Evolutionary conservation across 2,888 invertebrate genomes (phyloP), one percentile per base, ranked within the genome.

Genomic region (Yponomeuta cagnagella): DNA sequence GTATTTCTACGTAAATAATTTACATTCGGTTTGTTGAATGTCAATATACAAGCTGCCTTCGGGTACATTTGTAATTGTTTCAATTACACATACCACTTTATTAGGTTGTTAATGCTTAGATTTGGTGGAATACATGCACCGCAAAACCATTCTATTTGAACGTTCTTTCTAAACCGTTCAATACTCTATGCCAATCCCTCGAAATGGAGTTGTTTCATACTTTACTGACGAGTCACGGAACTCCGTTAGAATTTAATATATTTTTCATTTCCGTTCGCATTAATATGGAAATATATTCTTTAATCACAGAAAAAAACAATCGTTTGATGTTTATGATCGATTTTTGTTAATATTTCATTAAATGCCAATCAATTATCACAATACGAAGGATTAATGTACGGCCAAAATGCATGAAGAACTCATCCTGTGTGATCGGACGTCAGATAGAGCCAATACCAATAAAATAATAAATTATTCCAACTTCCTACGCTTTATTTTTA

Each of bases 191-290:
- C 71, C 71, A 76, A 81, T 86, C 90, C 91, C 90, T 85, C 86
- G 82, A 85, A 89, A 91, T 90, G 84, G 84, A 91, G 90, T 89
- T 89, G 89, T 90, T 89, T 81, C 84, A 84, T 87, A 89, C 89
- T 90, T 90, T 89, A 88, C 90, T 90, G 90, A 89, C 90, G 90
- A 91, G 91, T 92, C 91, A 90, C 90, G 91, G 86, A 85, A 85
- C 85, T 85, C 82, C 80, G 88, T 87, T 87, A 88, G 90, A 89
- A 89, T 91, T 90, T 92, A 90, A 91, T 91, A 90, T 87, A 91
- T 90, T 90, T 91, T 91, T 91, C 89, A 90, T 91, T 90, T 90
- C 87, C 89, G 83, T 80, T 77, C 80, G 86, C 80, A 91, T 91
- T 90, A 91, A 89, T 89, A 91, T 91, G 90, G 84, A 85, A 90